Evolutionary conservation across 92 coral and sea anemone species (phyloP), one percentile per base, ranked within the genome.

Genomic region (Heliopora coerulea): DNA sequence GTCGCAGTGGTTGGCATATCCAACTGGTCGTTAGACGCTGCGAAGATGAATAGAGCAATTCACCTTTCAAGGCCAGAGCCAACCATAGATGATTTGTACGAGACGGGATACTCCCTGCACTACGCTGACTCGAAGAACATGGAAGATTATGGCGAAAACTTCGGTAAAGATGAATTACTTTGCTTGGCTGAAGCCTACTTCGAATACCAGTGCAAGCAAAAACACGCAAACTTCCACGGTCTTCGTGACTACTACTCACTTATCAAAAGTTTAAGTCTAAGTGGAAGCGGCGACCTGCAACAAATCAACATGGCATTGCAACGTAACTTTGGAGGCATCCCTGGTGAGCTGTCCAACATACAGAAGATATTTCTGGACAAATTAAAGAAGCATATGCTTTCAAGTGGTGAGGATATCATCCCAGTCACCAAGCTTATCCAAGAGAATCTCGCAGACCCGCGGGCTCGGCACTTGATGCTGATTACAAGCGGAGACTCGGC

Each of bases 1-100:
- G 93, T 93, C n/a, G 96, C 96, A 23, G 98, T 93, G 40, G 98
- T 93, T 29, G 98, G 98, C 11, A 93, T 93, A 28, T 93, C 98
- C 1, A 93, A 93, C 85, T 93, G 98, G 98, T 91, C 98, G 2
- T 64, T 81, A 15, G 85, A 81, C 74, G 85, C 85, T 0, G 85
- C 85, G 54, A 81, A 81, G 56, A 81, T 81, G 85, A 81, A 81
- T 69, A 63, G 85, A 73, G 85, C 85, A 3, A 81, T 74, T 46
- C 85, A 81, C 30, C 77, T 81, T 62, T 81, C 85, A 39, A 69
- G 85, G 26, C 85, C 85, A 17, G 80, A 74, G 56, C 85, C 85
- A 2, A 74, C 85, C 0, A 56, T 39, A 19, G 42, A 64, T 0
- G 85, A 81, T 62, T 59, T 81, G 18, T 56, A 65, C 72, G 82